Evolutionary conservation across 2,113 vertebrate species (phyloP).

Genomic region (Heterotis niloticus): DNA sequence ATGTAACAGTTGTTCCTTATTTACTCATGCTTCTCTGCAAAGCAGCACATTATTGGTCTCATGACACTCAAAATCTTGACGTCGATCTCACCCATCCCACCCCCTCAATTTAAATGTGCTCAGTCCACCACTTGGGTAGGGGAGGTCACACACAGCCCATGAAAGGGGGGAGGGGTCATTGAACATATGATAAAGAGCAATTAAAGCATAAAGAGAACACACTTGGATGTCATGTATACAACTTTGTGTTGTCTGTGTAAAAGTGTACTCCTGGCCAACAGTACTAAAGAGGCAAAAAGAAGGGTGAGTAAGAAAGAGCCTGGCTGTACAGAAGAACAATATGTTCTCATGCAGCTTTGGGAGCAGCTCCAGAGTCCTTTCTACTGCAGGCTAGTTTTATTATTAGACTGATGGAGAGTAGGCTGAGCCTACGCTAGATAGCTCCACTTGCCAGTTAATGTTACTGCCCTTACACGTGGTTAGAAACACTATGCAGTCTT

Average conservation of each 20-base stretch:
- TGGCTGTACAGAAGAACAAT: conserved; percentile 44
- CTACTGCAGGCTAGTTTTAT: conserved; percentile 40
- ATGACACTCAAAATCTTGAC: neutral
- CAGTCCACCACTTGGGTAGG: neutral
- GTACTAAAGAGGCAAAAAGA: neutral
- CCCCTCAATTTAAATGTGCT: conserved; percentile 9
- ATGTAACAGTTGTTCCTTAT: neutral
- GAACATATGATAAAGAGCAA: neutral
- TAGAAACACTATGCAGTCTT: neutral
- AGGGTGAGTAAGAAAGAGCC: neutral
- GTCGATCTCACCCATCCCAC: neutral
- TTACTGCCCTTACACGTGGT: conserved; percentile 4
- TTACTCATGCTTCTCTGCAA: neutral
- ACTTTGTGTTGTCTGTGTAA: neutral
- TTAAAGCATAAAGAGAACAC: neutral
- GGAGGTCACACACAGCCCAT: neutral
- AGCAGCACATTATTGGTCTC: neutral
- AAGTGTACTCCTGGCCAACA: neutral
- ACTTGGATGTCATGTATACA: neutral
- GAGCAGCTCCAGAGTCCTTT: conserved; percentile 42
- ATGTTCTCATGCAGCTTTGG: conserved; percentile 47
- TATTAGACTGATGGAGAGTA: conserved; percentile 40
- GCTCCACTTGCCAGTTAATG: neutral
- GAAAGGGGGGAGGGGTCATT: neutral
- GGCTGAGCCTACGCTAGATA: conserved; percentile 2